Evolutionary conservation across 2,797 vertebrate genomes (phyloP).

Genomic region (Nyctalus aviator): DNA sequence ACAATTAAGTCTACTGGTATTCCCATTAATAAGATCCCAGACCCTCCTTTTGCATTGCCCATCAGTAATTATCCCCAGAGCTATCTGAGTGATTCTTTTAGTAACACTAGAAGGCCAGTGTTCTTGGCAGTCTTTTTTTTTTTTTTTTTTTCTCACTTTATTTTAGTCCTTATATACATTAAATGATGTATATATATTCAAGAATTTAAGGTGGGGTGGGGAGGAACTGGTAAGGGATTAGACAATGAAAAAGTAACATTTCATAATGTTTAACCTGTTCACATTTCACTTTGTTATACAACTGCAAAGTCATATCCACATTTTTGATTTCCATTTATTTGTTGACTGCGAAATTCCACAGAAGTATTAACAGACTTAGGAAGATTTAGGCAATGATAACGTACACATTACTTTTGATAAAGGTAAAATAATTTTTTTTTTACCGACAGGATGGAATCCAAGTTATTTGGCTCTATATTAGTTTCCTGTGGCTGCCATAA

Average conservation of each 20-base stretch:
- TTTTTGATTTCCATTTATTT: neutral
- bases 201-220: neutral
- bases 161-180: neutral
- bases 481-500: neutral
- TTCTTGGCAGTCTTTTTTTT: neutral
- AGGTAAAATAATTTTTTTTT: neutral
- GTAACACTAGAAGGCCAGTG: neutral
- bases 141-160: too few species aligned
- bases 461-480: neutral
- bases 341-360: slow-evolving; percentile 4
- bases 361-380: slow-evolving; percentile 6
- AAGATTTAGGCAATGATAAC: neutral
- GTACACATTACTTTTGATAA: slow-evolving; percentile 2
- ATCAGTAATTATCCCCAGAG: neutral
- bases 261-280: neutral
- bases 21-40: neutral
- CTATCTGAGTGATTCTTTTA: slow-evolving; percentile 11
- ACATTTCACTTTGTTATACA: slow-evolving; percentile 23
- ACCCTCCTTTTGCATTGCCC: neutral
- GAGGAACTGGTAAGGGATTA: neutral
- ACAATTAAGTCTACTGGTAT: neutral
- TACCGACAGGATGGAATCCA: too few species aligned
- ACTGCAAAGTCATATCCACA: neutral
- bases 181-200: neutral
- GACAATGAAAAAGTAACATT: neutral